These are phyloP conservation scores for Seladonia tumulorum DNA, from an alignment of 2,888 invertebrate species.

Conservation along the genomic window DNA sequence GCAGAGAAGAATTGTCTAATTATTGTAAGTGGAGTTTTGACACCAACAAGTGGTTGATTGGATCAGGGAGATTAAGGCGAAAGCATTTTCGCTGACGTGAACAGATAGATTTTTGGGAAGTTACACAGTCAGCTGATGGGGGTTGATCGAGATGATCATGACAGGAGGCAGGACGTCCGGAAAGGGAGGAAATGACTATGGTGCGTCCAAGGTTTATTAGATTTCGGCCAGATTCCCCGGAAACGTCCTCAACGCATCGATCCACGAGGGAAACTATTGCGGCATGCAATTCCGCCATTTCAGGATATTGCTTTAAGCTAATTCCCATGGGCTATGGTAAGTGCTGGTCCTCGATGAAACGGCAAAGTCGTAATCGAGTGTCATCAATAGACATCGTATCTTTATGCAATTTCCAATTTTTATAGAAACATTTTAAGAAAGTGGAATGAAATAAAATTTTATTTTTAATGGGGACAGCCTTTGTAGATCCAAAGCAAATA, in stretches of 20 bases:
- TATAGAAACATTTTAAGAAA: no score
- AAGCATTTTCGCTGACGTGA: background rate
- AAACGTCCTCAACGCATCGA: conserved; percentile 50
- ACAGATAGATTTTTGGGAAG: background rate
- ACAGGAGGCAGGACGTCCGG: background rate
- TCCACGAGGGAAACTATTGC: conserved; percentile 50
- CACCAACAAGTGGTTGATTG: background rate
- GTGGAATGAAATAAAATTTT: no score
- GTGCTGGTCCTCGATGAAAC: background rate
- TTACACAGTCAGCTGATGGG: background rate
- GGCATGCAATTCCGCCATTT: conserved; percentile 35
- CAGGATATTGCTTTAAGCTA: conserved; percentile 40
- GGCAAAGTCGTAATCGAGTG: background rate
- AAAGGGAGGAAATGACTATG: conserved; percentile 17
- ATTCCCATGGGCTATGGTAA: conserved; percentile 5
- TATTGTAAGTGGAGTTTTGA: no score
- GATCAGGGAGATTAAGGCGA: background rate
- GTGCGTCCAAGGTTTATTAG: conserved; percentile 39
- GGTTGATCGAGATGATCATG: background rate
- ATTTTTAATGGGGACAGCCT: no score
- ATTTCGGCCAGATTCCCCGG: conserved; percentile 46
- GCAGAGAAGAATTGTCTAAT: no score
- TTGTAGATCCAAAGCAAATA: no score
- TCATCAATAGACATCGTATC: no score
- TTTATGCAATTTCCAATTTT: no score